Evolutionary conservation across 1,140 invertebrate genomes (phyloP).

Genomic region (Lysiphlebus fabarum): DNA sequence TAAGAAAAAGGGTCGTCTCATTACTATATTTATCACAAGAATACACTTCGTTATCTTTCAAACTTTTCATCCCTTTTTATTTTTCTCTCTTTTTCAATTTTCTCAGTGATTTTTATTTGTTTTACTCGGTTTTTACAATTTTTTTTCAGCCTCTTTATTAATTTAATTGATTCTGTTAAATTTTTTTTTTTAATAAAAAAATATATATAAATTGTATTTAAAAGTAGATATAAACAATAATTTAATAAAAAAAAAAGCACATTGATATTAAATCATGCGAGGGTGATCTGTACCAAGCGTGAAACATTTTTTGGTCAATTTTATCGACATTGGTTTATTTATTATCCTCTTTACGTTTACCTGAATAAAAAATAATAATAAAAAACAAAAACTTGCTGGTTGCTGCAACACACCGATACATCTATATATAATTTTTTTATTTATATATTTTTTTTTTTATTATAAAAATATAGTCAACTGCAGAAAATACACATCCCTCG

Average conservation of each 20-base stretch:
- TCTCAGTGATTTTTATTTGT: too few species aligned
- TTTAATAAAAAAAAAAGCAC: constrained; percentile 3
- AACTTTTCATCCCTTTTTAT: too few species aligned
- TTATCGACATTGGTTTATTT: constrained; percentile 30
- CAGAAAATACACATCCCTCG: too few species aligned
- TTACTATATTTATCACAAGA: constrained; percentile 3
- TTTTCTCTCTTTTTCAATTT: too few species aligned
- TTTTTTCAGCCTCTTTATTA: neutral
- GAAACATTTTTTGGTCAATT: constrained; percentile 29
- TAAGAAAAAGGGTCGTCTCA: neutral
- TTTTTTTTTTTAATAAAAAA: too few species aligned
- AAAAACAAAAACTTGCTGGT: neutral
- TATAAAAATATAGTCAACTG: too few species aligned
- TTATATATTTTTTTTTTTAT: too few species aligned
- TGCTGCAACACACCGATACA: too few species aligned
- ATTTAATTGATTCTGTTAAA: constrained; percentile 5
- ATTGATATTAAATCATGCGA: constrained; percentile 19
- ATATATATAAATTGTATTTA: too few species aligned
- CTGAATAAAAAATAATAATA: constrained; percentile 3
- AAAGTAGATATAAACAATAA: neutral
- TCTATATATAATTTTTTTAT: too few species aligned
- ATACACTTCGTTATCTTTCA: constrained; percentile 1
- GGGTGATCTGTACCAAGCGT: constrained; percentile 26
- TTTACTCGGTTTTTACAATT: too few species aligned
- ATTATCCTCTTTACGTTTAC: constrained; percentile 21